Evolutionary conservation across 30 jellyfish, hydroid and myxozoan genomes (phyloP).

Genomic region (Aurelia aurita): DNA sequence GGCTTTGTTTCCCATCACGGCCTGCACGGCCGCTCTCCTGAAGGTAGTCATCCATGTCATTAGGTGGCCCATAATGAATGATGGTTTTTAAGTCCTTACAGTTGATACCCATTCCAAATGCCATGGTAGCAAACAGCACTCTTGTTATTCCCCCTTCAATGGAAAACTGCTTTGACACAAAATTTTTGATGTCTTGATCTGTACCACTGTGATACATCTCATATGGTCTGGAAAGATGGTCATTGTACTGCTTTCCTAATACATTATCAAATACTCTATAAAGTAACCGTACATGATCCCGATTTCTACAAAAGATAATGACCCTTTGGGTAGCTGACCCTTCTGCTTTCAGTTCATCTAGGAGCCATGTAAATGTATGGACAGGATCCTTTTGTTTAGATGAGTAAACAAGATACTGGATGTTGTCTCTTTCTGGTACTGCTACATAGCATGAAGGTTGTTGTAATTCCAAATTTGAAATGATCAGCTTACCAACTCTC

Average conservation of each 20-base stretch:
- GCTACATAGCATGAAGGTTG: not conserved
- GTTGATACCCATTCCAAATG: slow-evolving; percentile 39
- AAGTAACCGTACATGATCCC: not conserved
- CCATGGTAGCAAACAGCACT: slow-evolving; percentile 14
- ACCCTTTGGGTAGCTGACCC: not conserved
- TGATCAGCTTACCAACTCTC: slow-evolving; percentile 6
- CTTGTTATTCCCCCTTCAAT: not conserved
- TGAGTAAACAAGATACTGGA: not conserved
- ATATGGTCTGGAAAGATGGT: slow-evolving; percentile 14
- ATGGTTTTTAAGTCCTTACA: not conserved
- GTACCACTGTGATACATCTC: slow-evolving; percentile 20
- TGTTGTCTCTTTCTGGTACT: slow-evolving; percentile 8
- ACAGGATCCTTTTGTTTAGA: not conserved
- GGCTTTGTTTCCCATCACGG: slow-evolving; percentile 18
- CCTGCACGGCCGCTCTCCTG: slow-evolving; percentile 26
- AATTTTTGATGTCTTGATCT: slow-evolving; percentile 3
- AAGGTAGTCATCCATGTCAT: slow-evolving; percentile 12
- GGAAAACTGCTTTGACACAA: not conserved
- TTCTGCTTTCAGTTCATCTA: not conserved
- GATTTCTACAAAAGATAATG: slow-evolving; percentile 6
- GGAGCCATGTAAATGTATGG: not conserved
- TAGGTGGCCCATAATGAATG: slow-evolving; percentile 8
- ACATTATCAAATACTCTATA: not conserved
- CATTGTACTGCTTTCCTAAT: not conserved
- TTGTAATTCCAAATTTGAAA: not conserved